These are phyloP conservation scores for Trichogramma dendrolimi DNA, from an alignment of 2,888 invertebrate species.

Conservation along the genomic window DNA sequence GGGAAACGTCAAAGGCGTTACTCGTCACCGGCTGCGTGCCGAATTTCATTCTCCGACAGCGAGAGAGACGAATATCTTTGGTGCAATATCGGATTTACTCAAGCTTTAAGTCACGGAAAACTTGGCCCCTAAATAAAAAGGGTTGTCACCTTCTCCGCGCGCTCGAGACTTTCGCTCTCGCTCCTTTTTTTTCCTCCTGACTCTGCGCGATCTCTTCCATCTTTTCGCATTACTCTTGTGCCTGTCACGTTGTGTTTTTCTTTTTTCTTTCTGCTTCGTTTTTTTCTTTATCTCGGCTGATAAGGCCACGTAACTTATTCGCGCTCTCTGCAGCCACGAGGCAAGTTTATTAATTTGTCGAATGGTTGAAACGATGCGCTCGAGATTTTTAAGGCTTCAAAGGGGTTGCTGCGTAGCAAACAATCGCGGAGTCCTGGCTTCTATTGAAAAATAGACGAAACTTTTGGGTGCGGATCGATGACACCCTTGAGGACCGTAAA, in stretches of 20 bases:
- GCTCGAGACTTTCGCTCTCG: constrained; percentile 17
- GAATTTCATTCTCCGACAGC: constrained; percentile 25
- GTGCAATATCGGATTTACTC: constrained; percentile 50
- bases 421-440: too few relatives aligned
- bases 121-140: constrained; percentile 51
- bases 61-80: constrained; percentile 22
- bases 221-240: constrained; percentile 12
- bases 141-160: constrained; percentile 43
- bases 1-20: constrained; percentile 11
- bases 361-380: too few relatives aligned
- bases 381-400: too few relatives aligned
- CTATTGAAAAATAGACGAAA: too few relatives aligned
- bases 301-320: neutral
- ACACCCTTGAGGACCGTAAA: too few relatives aligned
- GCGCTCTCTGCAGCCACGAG: too few relatives aligned
- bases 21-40: constrained; percentile 7
- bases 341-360: too few relatives aligned
- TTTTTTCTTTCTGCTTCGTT: neutral
- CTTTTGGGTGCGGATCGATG: too few relatives aligned
- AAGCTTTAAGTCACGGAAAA: constrained; percentile 37
- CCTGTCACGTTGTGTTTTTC: neutral
- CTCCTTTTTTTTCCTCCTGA: constrained; percentile 17
- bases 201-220: constrained; percentile 5
- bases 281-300: neutral
- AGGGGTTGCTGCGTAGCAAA: too few relatives aligned